phyloP scores from a whole-genome alignment of 2,888 invertebrate species.

The Sinodicranocentrus sp. region DNA sequence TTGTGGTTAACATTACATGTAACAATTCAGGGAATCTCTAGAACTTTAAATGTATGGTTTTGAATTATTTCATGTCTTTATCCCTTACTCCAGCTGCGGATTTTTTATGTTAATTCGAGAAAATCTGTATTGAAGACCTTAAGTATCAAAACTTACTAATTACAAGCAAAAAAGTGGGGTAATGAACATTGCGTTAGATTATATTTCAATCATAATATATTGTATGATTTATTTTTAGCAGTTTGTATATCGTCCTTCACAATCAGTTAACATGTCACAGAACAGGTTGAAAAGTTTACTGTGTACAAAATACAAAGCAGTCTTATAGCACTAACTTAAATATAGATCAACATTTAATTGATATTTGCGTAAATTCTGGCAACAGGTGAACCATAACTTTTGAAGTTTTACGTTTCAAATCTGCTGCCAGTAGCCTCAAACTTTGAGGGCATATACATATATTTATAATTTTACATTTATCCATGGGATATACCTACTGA shows the following conservation, averaged over 20 bases:
- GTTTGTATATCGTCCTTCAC: constrained; percentile 9
- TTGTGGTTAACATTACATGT: no score
- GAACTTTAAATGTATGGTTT: no score
- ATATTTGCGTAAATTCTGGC: not conserved
- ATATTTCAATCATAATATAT: no score
- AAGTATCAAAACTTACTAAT: no score
- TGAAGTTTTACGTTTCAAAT: not conserved
- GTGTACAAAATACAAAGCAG: constrained; percentile 62
- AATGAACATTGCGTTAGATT: no score
- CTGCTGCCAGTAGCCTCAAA: constrained; percentile 20
- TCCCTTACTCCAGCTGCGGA: no score
- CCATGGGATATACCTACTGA: constrained; percentile 62
- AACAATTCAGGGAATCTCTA: no score
- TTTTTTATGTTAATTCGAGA: no score
- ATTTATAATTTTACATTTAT: constrained; percentile 24
- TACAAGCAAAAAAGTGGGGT: no score
- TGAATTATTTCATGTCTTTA: no score
- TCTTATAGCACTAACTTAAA: constrained; percentile 45
- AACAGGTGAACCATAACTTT: not conserved
- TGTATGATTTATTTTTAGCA: constrained; percentile 17
- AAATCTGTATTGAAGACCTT: no score
- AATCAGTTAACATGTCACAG: constrained; percentile 59
- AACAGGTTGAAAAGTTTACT: constrained; percentile 46
- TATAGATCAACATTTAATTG: constrained; percentile 5
- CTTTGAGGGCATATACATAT: not conserved